Evolutionary conservation across 2,113 vertebrate species (phyloP).

Genomic region (Tretioscincus oriximinensis): DNA sequence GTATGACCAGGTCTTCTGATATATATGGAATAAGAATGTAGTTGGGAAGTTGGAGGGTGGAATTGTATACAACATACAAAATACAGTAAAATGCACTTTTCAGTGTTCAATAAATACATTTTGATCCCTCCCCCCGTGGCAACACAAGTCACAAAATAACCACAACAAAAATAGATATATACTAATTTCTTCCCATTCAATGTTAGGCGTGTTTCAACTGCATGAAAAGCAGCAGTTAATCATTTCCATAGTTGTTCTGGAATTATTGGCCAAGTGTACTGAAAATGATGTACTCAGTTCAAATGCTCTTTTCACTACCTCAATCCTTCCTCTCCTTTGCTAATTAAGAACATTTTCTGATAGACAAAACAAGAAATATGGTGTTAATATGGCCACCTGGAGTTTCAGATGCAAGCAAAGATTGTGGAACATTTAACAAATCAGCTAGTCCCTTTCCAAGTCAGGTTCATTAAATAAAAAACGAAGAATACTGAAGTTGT

Average conservation of each 20-base stretch:
- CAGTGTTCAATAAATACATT: slow-evolving; percentile 79
- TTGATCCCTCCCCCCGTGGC: slow-evolving; percentile 63
- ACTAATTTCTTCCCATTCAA: slow-evolving; percentile 47
- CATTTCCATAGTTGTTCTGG: not conserved
- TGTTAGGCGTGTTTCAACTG: slow-evolving; percentile 48
- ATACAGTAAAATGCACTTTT: slow-evolving; percentile 83
- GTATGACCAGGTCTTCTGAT: slow-evolving; percentile 18
- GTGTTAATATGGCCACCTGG: not conserved
- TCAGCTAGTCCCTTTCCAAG: not conserved
- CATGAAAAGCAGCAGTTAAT: slow-evolving; percentile 38
- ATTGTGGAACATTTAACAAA: not conserved
- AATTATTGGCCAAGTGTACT: not conserved
- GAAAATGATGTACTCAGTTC: not conserved
- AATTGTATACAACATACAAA: slow-evolving; percentile 68
- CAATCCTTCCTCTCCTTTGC: not conserved
- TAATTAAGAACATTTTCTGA: not conserved
- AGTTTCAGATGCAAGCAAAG: not conserved
- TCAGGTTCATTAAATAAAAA: not conserved
- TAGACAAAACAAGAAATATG: not conserved
- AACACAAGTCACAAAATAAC: slow-evolving; percentile 59
- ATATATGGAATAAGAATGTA: slow-evolving; percentile 30
- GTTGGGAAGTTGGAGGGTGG: slow-evolving; percentile 42
- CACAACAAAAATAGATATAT: slow-evolving; percentile 55
- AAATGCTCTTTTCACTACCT: not conserved
- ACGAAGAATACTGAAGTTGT: not conserved